Base-by-base conservation (phyloP, 2,888 invertebrate species). In the Leptothorax acervorum region DNA sequence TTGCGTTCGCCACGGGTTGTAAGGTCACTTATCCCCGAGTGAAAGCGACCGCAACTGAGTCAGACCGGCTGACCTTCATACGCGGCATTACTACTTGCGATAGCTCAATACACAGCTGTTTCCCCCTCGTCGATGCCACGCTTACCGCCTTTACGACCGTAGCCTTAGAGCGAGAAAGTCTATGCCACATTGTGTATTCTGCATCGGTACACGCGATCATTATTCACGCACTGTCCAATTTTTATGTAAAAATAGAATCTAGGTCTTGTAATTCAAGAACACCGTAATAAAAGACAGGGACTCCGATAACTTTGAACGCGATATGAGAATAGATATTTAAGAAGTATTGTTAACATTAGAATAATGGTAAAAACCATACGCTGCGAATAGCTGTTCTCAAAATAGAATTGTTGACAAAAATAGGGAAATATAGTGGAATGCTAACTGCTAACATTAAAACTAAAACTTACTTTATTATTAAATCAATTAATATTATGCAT, bases 11-110 rank as follows among this genome's bases (percentile, higher is more conserved):
- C 39, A 23, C 23, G 9, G 51, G 8, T 51, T 28, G 45, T 81
- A 62, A 48, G 35, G 62, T 68, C 51, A 53, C 39, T 73, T 62
- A 57, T 73, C 35, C 62, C 42, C 53, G 42, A 82, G 81, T 73
- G 45, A 82, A 82, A 63, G 63, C 63, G 42, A 73, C 12, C 81
- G 39, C 68, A 23, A 28, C 39, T 82, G 63, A 73, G 62, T 73
- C 81, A 82, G 73, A 57, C 57, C 57, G 45, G 63, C 73, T 63
- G 73, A 73, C 81, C 81, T 71, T 81, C 51, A 18, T 53, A 11
- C 39, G n/a, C 39, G 39, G 62, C 18, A 28, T 62, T 81, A 81
- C 62, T 81, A 81, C 71, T 68, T 73, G 39, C 62, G 63, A 65
- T 76, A 65, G 62, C 60, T 74, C 62, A 48, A 75, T 62, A 75